phyloP scores from a whole-genome alignment of 2,113 vertebrate species.

The Rattus norvegicus region GRCr8 NC_086022.1:31098501-31099000 shows the following conservation, averaged over 20 bases:
- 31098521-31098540: constrained; percentile 84
- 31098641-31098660: constrained; percentile 86
- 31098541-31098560: constrained; percentile 90
- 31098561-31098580: constrained; percentile 89
- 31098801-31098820: constrained; percentile 92
- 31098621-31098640: constrained; percentile 86
- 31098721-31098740: constrained; percentile 93
- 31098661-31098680: constrained; percentile 88
- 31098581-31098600: constrained; percentile 87
- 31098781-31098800: constrained; percentile 91
- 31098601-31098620: constrained; percentile 88
- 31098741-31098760: constrained; percentile 94
- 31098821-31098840: constrained; percentile 93
- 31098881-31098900: constrained; percentile 94
- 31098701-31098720: constrained; percentile 88
- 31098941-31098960: constrained; percentile 92
- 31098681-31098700: constrained; percentile 87
- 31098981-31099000: constrained; percentile 91
- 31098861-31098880: constrained; percentile 91
- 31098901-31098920: constrained; percentile 91
- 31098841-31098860: constrained; percentile 90
- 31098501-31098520: constrained; percentile 78
- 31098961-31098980: constrained; percentile 87
- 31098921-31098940: constrained; percentile 92
- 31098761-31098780: constrained; percentile 91